These are phyloP conservation scores for Patella vulgata DNA, from an alignment of 1,140 invertebrate genomes.

Conservation along the genomic window DNA sequence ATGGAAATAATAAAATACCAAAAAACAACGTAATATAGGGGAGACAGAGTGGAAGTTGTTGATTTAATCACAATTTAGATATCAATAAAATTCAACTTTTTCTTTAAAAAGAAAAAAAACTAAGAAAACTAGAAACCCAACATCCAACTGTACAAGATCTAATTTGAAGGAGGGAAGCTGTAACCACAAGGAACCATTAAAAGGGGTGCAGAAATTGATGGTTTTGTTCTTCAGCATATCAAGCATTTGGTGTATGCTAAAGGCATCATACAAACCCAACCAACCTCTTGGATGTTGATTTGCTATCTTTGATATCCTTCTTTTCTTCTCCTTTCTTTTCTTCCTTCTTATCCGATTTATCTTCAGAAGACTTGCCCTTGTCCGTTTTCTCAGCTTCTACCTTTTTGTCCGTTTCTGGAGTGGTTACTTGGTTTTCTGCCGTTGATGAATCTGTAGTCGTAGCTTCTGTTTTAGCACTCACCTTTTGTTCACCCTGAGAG, in stretches of 20 bases:
- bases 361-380: background rate
- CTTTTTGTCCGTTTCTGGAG: conserved; percentile 2
- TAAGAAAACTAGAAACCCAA: no score
- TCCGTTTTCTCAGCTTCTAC: background rate
- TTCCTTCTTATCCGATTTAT: conserved; percentile 29
- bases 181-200: background rate
- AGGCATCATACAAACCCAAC: conserved; percentile 45
- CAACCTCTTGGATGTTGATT: conserved; percentile 60
- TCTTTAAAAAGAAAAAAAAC: no score
- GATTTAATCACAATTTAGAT: no score
- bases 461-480: conserved; percentile 7
- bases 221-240: no score
- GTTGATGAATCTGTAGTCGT: conserved; percentile 12
- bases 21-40: no score
- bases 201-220: background rate
- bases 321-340: conserved; percentile 48
- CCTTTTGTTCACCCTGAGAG: conserved; percentile 23
- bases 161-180: no score
- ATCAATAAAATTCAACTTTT: no score
- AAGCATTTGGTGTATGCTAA: background rate
- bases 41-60: no score
- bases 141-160: no score
- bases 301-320: conserved; percentile 40
- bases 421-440: conserved; percentile 2
- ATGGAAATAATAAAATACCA: no score